Evolutionary conservation across 1,140 invertebrate species (phyloP).

Genomic region (Papilio helenus): DNA sequence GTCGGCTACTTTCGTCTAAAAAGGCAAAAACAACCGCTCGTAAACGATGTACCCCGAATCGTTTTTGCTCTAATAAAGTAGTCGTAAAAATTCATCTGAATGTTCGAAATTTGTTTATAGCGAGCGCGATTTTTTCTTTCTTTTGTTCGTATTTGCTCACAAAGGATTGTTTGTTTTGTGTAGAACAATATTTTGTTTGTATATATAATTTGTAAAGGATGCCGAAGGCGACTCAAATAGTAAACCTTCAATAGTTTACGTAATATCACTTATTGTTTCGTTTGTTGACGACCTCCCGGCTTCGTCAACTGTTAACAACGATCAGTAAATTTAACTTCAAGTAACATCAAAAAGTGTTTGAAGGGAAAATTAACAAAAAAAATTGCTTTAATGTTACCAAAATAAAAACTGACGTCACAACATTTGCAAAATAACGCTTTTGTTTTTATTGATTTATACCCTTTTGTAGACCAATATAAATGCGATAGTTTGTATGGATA

Average conservation of each 20-base stretch:
- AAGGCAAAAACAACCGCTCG: constrained; percentile 58
- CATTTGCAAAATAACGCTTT: too few relatives aligned
- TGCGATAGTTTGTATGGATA: too few relatives aligned
- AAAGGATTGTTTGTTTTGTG: constrained; percentile 46
- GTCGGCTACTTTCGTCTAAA: constrained; percentile 66
- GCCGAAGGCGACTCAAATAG: constrained; percentile 30
- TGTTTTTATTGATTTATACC: too few relatives aligned
- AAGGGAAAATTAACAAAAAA: too few relatives aligned
- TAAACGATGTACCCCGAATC: constrained; percentile 60
- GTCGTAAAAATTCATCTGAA: constrained; percentile 49
- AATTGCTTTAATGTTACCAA: too few relatives aligned
- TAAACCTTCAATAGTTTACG: constrained; percentile 38
- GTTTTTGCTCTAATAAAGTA: constrained; percentile 75
- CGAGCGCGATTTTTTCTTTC: constrained; percentile 59
- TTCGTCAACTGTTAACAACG: constrained; percentile 2
- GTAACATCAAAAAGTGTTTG: background rate
- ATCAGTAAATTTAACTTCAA: background rate
- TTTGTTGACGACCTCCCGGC: constrained; percentile 24
- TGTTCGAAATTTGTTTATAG: constrained; percentile 48
- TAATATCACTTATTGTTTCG: constrained; percentile 32
- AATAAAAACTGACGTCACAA: too few relatives aligned
- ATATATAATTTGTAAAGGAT: constrained; percentile 43
- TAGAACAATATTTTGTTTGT: constrained; percentile 63
- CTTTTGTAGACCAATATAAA: too few relatives aligned
- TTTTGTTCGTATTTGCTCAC: constrained; percentile 46